Base-by-base conservation (phyloP, 2,888 invertebrate species). In the Drosophila mettleri region DNA sequence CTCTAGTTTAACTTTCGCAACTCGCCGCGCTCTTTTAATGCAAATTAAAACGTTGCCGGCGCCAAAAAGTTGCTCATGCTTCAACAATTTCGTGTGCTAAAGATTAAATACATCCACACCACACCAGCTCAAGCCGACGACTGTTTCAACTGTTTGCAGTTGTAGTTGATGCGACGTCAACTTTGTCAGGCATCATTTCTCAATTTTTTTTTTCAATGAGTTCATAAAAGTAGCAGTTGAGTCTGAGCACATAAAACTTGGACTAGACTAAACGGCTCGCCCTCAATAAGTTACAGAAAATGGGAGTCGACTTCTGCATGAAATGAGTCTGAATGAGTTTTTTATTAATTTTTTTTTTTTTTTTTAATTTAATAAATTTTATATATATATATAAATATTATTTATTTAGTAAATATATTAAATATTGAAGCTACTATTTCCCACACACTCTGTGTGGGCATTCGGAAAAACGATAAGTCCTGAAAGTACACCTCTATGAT, bases 31-130 rank as follows among this genome's bases (percentile, higher is more conserved):
- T n/a, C 61, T 65, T 81, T 88, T 74, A 84, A 85, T 88, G 87
- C 87, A 84, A 85, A 84, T 88, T 88, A 85, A 88, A 88, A 74
- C 74, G 81, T 77, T 81, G 67, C 54, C 66, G 59, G 54, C 68
- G 53, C 77, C 88, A 67, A 65, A 86, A 88, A 88, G 62, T 83
- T 82, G 27, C 52, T 48, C 65, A 48, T 66, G 63, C 54, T 62
- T 46, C 67, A 70, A 61, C 67, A 66, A 46, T 58, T 68, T 51
- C 55, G 24, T 49, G 58, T 71, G 67, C 61, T 64, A 82, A 72
- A 69, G 83, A 86, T 82, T 88, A 79, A 79, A 74, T 77, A 62
- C 59, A 67, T 76, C 68, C 31, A 4, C 36, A n/a, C 46, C 18
- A 18, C 46, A 3, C 3, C 36, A 29, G n/a, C n/a, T 8, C 27